Percentiles rank a stretch among this genome's conserved stretches.
These are phyloP conservation scores for Hoplostethus mediterraneus DNA, from an alignment of 2,797 vertebrate species.

Conservation along the genomic window DNA sequence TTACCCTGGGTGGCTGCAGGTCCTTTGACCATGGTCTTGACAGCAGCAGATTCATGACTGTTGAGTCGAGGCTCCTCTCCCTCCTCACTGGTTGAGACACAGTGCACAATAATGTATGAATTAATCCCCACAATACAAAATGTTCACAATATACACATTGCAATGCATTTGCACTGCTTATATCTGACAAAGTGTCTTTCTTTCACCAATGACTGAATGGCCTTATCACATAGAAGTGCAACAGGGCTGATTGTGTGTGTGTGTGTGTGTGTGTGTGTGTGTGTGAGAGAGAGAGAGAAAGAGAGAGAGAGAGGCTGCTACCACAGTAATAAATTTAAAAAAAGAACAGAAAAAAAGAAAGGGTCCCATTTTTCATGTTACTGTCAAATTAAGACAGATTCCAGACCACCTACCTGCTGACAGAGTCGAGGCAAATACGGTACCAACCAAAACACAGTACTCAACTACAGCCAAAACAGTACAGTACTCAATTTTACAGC, in stretches of 20 bases:
- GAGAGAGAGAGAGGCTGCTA: neutral
- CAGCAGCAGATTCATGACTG: conserved; percentile 63
- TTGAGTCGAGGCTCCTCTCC: conserved; percentile 74
- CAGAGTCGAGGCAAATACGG: conserved; percentile 53
- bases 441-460: conserved; percentile 59
- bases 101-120: neutral
- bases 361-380: conserved; percentile 37
- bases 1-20: conserved; percentile 78
- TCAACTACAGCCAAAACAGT: conserved; percentile 48
- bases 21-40: conserved; percentile 79
- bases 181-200: too few species aligned
- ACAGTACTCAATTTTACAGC: conserved; percentile 28
- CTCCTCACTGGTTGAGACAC: conserved; percentile 73
- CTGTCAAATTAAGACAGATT: conserved; percentile 54
- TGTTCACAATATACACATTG: neutral
- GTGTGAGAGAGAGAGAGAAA: neutral
- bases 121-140: neutral
- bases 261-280: neutral
- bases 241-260: neutral
- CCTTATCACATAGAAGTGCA: neutral
- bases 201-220: too few species aligned
- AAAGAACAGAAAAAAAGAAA: conserved; percentile 8
- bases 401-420: conserved; percentile 68
- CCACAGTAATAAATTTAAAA: too few species aligned
- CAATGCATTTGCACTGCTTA: neutral